These are phyloP conservation scores for Discoglossus pictus DNA, from an alignment of 2,797 vertebrate genomes.

Conservation along the genomic window DNA sequence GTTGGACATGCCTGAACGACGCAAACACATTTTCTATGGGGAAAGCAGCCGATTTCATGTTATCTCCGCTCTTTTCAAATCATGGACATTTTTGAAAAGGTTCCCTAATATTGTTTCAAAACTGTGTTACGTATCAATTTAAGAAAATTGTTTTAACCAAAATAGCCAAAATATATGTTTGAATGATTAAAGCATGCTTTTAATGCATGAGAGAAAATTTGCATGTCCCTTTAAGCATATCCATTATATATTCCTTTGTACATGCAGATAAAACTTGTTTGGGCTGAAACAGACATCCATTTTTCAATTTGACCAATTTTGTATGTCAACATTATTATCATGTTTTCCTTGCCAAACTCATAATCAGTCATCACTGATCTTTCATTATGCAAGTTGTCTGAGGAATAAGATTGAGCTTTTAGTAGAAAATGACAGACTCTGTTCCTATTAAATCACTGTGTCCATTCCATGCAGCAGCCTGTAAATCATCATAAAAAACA, in stretches of 20 bases:
- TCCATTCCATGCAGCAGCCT: conserved; percentile 34
- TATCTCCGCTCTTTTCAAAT: too few relatives aligned
- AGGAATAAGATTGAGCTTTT: conserved; percentile 46
- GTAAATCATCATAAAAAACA: conserved; percentile 50
- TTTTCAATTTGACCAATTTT: conserved; percentile 31
- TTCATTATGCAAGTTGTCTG: conserved; percentile 44
- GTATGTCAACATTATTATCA: conserved; percentile 36
- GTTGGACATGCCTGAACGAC: too few relatives aligned
- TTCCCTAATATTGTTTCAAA: conserved; percentile 3
- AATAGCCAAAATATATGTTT: too few relatives aligned
- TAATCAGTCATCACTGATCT: conserved; percentile 45
- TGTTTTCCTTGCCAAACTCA: conserved; percentile 25
- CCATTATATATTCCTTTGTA: conserved; percentile 1
- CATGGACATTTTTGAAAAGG: too few relatives aligned
- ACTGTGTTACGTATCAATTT: too few relatives aligned
- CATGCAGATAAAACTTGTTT: conserved; percentile 13
- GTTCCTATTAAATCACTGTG: conserved; percentile 44
- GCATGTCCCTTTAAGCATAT: too few relatives aligned
- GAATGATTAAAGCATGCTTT: too few relatives aligned
- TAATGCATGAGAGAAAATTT: too few relatives aligned
- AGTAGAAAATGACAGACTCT: conserved; percentile 33
- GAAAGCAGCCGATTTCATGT: too few relatives aligned
- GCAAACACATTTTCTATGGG: too few relatives aligned
- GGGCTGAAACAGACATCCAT: conserved; percentile 21
- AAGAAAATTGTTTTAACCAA: too few relatives aligned